phyloP scores from a whole-genome alignment of 2,888 invertebrate genomes.

The Drosophila pegasa region DNA sequence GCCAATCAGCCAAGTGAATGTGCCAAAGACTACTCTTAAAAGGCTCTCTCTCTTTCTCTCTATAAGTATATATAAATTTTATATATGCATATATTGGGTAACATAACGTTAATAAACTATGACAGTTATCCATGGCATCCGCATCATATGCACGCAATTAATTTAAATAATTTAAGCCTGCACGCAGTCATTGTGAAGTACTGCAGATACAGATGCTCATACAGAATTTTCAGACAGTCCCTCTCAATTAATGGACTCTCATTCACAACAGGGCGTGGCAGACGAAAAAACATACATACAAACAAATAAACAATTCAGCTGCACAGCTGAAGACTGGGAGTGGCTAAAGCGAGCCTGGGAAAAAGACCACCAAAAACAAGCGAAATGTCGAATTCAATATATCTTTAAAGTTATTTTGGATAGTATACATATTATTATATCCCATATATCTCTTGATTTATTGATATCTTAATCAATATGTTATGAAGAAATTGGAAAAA shows the following conservation, averaged over 20 bases:
- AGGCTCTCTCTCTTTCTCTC: not conserved
- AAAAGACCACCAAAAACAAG: not conserved
- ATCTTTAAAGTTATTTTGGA: not conserved
- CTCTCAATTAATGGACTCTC: constrained; percentile 44
- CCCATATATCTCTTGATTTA: too few relatives aligned
- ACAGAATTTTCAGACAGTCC: not conserved
- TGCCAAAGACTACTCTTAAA: too few relatives aligned
- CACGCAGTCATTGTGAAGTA: constrained; percentile 19
- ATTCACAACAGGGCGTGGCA: constrained; percentile 26
- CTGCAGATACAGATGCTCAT: constrained; percentile 5
- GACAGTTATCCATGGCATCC: constrained; percentile 4
- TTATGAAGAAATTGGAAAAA: not conserved
- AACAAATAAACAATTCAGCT: constrained; percentile 5
- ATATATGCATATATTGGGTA: not conserved
- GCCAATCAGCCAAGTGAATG: not conserved
- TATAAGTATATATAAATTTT: not conserved
- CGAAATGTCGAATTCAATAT: not conserved
- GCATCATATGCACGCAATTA: constrained; percentile 43
- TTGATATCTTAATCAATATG: not conserved
- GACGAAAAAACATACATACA: not conserved
- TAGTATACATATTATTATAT: not conserved
- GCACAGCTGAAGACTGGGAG: constrained; percentile 8
- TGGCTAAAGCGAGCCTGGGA: constrained; percentile 18
- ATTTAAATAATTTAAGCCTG: constrained; percentile 53
- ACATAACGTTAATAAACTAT: not conserved